Percentiles rank a stretch among this genome's conserved stretches.
Conservation (phyloP, 2,113 vertebrate species). For the Potamarius usumacintae region DNA sequence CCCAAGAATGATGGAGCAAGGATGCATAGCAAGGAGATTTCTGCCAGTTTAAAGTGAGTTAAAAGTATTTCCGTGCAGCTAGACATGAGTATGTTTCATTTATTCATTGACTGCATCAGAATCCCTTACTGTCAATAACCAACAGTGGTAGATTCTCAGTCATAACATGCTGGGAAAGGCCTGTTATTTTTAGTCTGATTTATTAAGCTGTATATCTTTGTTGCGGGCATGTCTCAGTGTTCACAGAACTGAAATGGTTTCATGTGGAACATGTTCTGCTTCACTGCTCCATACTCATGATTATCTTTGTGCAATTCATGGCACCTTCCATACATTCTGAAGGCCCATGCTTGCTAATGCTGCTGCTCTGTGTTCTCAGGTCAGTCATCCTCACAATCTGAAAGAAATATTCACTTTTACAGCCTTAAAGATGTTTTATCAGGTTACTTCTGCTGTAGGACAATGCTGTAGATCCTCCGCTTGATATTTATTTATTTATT, state of each 20-base stretch:
- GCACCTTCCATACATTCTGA: not conserved
- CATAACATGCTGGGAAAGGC: not conserved
- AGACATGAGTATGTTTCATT: too few species aligned
- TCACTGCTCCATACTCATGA: not conserved
- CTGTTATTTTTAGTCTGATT: too few species aligned
- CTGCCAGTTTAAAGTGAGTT: too few species aligned
- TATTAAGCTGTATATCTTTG: too few species aligned
- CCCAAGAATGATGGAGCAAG: too few species aligned
- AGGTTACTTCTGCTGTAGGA: not conserved
- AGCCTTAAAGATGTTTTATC: not conserved
- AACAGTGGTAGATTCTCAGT: not conserved
- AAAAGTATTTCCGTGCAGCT: too few species aligned
- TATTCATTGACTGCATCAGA: not conserved
- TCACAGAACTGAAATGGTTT: not conserved
- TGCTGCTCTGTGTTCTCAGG: not conserved
- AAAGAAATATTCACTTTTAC: not conserved
- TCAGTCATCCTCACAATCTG: not conserved
- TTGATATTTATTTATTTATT: not conserved
- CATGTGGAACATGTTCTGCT: not conserved
- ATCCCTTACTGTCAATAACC: not conserved
- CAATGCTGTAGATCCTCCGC: not conserved
- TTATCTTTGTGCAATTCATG: not conserved
- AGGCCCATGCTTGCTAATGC: not conserved
- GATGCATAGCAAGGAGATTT: too few species aligned
- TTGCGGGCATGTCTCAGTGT: not conserved